Percentiles rank a stretch among this genome's conserved stretches.
These are phyloP conservation scores for Boleophthalmus pectinirostris DNA, from an alignment of 2,113 vertebrate species.

Conservation along the genomic window DNA sequence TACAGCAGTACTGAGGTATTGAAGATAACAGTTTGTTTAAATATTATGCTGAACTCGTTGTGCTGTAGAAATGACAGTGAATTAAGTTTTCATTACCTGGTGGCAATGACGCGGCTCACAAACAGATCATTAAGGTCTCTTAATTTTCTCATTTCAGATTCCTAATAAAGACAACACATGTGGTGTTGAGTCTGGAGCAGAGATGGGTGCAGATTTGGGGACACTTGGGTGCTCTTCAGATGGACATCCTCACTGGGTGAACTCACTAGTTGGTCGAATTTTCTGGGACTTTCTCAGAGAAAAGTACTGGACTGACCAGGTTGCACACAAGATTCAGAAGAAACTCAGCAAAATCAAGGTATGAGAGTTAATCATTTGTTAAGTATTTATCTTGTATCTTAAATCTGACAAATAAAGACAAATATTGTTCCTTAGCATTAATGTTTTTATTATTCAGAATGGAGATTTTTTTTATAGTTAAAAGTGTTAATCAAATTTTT, in stretches of 20 bases:
- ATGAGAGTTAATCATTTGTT: conserved; percentile 25
- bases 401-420: neutral
- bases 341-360: conserved; percentile 88
- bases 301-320: conserved; percentile 83
- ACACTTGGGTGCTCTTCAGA: conserved; percentile 22
- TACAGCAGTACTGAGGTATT: conserved; percentile 56
- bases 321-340: conserved; percentile 86
- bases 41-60: neutral
- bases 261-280: conserved; percentile 80
- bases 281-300: conserved; percentile 88
- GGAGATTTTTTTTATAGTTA: neutral
- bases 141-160: conserved; percentile 33
- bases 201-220: conserved; percentile 17
- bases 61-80: neutral
- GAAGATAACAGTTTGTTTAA: neutral
- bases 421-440: neutral
- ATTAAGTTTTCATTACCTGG: neutral
- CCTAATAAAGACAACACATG: conserved; percentile 31
- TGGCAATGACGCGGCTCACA: neutral
- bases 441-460: neutral
- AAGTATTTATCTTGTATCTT: neutral
- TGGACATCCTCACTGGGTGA: conserved; percentile 75
- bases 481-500: neutral
- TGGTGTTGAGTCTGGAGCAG: conserved; percentile 35
- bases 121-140: neutral